phyloP scores from a whole-genome alignment of 1,140 invertebrate species.

The Hycleus phaleratus region DNA sequence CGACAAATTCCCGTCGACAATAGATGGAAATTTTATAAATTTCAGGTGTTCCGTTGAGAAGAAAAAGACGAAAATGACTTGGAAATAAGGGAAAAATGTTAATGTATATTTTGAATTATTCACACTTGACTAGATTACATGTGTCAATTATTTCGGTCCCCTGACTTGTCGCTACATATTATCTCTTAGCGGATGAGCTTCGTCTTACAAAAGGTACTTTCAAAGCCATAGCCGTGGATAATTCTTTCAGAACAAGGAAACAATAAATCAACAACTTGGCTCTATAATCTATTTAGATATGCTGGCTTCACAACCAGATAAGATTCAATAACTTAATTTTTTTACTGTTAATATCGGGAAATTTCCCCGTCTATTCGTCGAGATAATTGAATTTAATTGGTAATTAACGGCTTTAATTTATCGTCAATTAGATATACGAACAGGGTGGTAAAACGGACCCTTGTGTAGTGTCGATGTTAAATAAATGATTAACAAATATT shows the following conservation, averaged over 20 bases:
- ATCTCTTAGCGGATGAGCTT: background rate
- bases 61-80: too few relatives aligned
- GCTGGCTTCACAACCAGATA: background rate
- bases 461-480: too few relatives aligned
- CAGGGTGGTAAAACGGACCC: background rate
- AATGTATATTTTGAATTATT: background rate
- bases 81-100: too few relatives aligned
- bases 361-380: too few relatives aligned
- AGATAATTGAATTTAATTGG: too few relatives aligned
- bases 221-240: slow-evolving; percentile 14
- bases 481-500: slow-evolving; percentile 26
- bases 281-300: slow-evolving; percentile 18
- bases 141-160: slow-evolving; percentile 33
- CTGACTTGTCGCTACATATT: slow-evolving; percentile 25
- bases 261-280: slow-evolving; percentile 19
- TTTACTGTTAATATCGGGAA: too few relatives aligned
- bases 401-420: too few relatives aligned
- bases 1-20: too few relatives aligned
- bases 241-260: slow-evolving; percentile 15
- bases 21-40: too few relatives aligned
- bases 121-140: slow-evolving; percentile 32
- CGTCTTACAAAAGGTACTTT: background rate
- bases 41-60: too few relatives aligned
- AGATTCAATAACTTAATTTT: too few relatives aligned
- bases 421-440: background rate